Evolutionary conservation across 2,797 vertebrate species (phyloP), one percentile per base, ranked within the genome.

Genomic region (Botia almorhae): DNA sequence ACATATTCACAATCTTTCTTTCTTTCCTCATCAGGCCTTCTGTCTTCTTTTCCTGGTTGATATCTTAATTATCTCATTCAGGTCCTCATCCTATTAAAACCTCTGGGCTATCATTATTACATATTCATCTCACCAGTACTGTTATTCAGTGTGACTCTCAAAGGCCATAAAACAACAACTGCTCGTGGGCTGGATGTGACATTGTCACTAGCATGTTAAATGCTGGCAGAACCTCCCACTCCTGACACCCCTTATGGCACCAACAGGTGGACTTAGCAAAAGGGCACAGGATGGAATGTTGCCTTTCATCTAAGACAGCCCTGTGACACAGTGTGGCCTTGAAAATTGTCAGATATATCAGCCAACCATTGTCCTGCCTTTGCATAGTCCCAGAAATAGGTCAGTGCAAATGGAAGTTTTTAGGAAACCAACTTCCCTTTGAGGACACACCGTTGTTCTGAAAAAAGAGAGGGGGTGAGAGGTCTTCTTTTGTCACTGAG

Each of bases 61-160:
- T 74, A 78, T n/a, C 79, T 69, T 71, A 58, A 78, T 77, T 75
- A 63, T 83, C 84, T 87, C 83, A 76, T 82, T 61, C 11, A 76
- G 50, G 16, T 43, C 64, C 29, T 63, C 85, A 75, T 85, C 80
- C 74, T 78, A 80, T 85, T 81, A 83, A 87, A 81, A 84, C 69
- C 81, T 81, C 61, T 68, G 50, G 56, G 68, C 73, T 76, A 63
- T 85, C 81, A 78, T 85, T 84, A 89, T 89, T 87, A 88, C 85
- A 79, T 84, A 85, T 90, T 85, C 82, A 87, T 88, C 81, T 81
- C 67, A 82, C 78, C 84, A 87, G 85, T 82, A 81, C 77, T 36
- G 48, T 84, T 86, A 86, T 87, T 83, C 82, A 81, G 69, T 48
- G 69, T 85, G 78, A 78, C 29, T 85, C 83, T 80, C 83, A 80